Conservation (phyloP, 2,888 invertebrate genomes). For the Matsumyia berberina region DNA sequence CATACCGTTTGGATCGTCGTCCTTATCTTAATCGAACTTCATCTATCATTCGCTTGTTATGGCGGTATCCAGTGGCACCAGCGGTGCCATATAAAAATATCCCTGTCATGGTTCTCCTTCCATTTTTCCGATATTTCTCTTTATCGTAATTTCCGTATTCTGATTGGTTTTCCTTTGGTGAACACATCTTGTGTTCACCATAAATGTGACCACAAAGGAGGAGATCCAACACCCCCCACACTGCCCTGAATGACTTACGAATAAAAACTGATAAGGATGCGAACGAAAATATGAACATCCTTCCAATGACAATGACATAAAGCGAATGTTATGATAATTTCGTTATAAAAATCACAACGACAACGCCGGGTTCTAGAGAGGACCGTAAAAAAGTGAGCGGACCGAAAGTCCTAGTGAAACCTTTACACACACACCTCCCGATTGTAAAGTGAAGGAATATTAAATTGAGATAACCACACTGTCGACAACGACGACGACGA, state of each 20-base stretch:
- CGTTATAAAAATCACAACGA: constrained; percentile 32
- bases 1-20: constrained; percentile 48
- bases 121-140: neutral
- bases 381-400: constrained; percentile 8
- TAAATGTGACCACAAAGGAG: constrained; percentile 8
- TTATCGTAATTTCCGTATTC: constrained; percentile 50
- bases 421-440: neutral
- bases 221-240: neutral
- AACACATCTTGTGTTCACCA: neutral
- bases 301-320: constrained; percentile 35
- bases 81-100: constrained; percentile 50
- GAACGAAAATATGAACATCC: constrained; percentile 11
- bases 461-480: constrained; percentile 36
- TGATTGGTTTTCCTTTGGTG: constrained; percentile 37
- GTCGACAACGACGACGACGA: neutral
- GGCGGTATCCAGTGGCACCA: constrained; percentile 29
- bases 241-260: constrained; percentile 16
- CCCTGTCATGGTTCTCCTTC: constrained; percentile 35
- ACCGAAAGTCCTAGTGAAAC: neutral
- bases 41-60: constrained; percentile 52
- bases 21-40: constrained; percentile 69
- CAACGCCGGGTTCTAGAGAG: neutral
- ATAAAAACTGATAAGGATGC: constrained; percentile 37
- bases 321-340: constrained; percentile 57
- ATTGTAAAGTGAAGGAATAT: constrained; percentile 15